Evolutionary conservation across 2,888 invertebrate genomes (phyloP), one percentile per base, ranked within the genome.

Genomic region (Phengaris alcon): DNA sequence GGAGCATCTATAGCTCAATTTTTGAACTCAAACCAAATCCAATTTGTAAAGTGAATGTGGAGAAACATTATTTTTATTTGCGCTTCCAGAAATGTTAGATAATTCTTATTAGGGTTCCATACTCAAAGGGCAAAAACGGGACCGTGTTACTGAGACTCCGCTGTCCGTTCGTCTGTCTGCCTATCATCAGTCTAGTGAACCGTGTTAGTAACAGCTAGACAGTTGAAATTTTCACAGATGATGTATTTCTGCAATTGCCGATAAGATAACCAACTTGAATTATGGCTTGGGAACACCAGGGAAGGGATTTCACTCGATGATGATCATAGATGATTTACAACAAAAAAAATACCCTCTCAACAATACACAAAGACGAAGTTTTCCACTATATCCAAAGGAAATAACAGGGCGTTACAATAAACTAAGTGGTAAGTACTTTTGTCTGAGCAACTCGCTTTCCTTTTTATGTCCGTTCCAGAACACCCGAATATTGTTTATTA

Each of bases 1-100:
- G 46, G 52, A n/a, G n/a, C 68, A 74, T 74, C 74, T 54, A 74
- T 68, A 46, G 44, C 74, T 74, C 74, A 74, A 74, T 74, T 54
- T 74, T 74, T 68, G 68, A 68, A 64, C 68, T 44, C 54, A 68
- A 74, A 44, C 74, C 15, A 68, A 68, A 57, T 46, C 59, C 74
- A 59, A 74, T 74, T 57, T 74, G 64, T 68, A 68, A 44, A 74
- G 59, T 74, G 46, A 44, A 54, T 64, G 35, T 44, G 22, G 35
- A 22, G 52, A 12, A 12, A 64, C 35, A 7, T 44, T 35, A 64
- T 64, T 64, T 64, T 44, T 35, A 6, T 44, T 64, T 64, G 59
- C 5, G 35, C 22, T 64, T 57, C 15, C 9, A 3, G 3, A 35
- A 35, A 64, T 6, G 6, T 64, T 2, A 35, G 12, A 13, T 13